Base-by-base conservation (phyloP, 2,113 vertebrate genomes). In the Lampris megalopsis region DNA sequence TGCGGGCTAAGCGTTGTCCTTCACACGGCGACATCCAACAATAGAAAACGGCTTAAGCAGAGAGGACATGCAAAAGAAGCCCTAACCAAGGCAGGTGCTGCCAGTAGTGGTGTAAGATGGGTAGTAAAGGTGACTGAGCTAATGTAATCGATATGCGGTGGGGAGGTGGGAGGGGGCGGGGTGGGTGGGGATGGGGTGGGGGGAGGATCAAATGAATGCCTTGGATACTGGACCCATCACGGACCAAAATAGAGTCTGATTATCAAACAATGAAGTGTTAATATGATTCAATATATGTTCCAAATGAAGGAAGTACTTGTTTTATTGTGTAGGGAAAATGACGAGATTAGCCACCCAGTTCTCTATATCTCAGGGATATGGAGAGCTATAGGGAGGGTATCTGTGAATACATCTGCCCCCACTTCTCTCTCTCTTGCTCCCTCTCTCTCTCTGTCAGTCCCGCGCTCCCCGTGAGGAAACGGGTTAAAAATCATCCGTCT, bases 91-190 rank as follows among this genome's bases (percentile, higher is more conserved):
- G 59, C 86, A 84, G 86, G 86, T 84, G 88, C 61, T 71, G 53
- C 1, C 67, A 67, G 6, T 13, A 10, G 13, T 54, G 53, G 62
- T 58, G 81, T 71, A 45, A 6, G 71, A 68, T 57, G 79, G 75
- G 75, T 68, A 84, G 86, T 75, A 89, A 91, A 91, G 88, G 90
- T 90, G 86, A 83, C 86, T 84, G 85, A 90, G 90, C 84, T 87
- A 73, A 88, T 88, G 92, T 86, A 84, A 90, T 85, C 86, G 86
- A 90, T 90, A 93, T 74, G 84, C 64, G 70, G 74, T 74, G 42
- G 49, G 86, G 84, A 81, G 49, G 71, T 35, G 50, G 77, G 24
- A 24, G 24, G 24, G 24, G 24, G 24, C 24, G 24, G 24, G 24
- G 24, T 24, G 24, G 70, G 74, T 74, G 42, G 49, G 86, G 84